Conservation (phyloP, 2,888 invertebrate genomes). For the Caradrina kadenii region DNA sequence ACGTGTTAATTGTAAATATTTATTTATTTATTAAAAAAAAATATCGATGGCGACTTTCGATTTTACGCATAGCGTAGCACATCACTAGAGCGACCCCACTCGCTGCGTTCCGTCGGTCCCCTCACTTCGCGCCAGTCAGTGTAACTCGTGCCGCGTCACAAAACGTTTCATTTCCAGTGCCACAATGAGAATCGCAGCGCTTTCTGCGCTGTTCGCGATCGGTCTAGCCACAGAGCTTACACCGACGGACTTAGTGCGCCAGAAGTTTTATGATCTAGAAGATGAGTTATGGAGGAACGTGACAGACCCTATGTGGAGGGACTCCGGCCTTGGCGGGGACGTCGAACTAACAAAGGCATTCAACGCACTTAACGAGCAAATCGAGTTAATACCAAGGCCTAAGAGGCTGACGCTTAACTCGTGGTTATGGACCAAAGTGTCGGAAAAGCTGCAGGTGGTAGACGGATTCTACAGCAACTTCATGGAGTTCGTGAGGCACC, state of each 20-base stretch:
- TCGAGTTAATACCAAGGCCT: slow-evolving; percentile 80
- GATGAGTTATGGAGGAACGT: slow-evolving; percentile 87
- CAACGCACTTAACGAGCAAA: slow-evolving; percentile 88
- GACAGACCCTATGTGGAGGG: slow-evolving; percentile 80
- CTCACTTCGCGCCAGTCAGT: slow-evolving; percentile 78
- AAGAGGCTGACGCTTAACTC: slow-evolving; percentile 77
- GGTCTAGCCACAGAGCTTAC: slow-evolving; percentile 77
- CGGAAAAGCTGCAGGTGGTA: slow-evolving; percentile 91
- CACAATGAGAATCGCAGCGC: slow-evolving; percentile 81
- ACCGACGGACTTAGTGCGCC: slow-evolving; percentile 91
- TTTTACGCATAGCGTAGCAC: slow-evolving; percentile 54
- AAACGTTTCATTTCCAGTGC: slow-evolving; percentile 67
- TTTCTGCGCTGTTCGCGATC: slow-evolving; percentile 76
- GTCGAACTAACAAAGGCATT: slow-evolving; percentile 91
- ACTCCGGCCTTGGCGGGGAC: slow-evolving; percentile 85
- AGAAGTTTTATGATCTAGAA: slow-evolving; percentile 91
- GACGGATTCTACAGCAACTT: slow-evolving; percentile 93
- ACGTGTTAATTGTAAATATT: slow-evolving; percentile 22
- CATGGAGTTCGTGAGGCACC: slow-evolving; percentile 90
- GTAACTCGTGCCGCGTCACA: slow-evolving; percentile 76
- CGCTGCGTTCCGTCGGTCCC: slow-evolving; percentile 74
- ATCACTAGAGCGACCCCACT: slow-evolving; percentile 79
- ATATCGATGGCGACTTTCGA: slow-evolving; percentile 56
- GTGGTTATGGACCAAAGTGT: slow-evolving; percentile 92
- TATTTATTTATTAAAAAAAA: slow-evolving; percentile 16